Percentiles rank a stretch among this genome's conserved stretches.
Evolutionary conservation across 2,797 vertebrate genomes (phyloP).

Genomic region (Cossypha dichroa): DNA sequence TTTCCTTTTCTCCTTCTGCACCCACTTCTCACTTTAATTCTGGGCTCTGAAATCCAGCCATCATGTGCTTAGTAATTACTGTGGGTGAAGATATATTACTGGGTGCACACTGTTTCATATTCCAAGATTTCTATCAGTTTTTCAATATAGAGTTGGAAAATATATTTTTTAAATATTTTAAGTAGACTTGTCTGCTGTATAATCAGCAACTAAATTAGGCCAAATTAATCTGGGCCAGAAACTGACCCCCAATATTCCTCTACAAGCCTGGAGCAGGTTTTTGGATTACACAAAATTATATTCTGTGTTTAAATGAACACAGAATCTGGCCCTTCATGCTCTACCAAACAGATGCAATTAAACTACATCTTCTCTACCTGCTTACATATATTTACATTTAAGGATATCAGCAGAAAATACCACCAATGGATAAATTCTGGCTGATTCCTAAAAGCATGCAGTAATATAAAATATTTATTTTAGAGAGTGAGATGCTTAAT

Average conservation of each 20-base stretch:
- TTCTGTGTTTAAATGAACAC: background rate
- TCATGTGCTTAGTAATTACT: background rate
- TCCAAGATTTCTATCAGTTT: background rate
- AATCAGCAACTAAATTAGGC: background rate
- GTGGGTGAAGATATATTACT: background rate
- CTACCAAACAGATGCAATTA: background rate
- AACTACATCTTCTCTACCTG: background rate
- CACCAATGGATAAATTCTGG: slow-evolving; percentile 23
- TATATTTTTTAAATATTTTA: background rate
- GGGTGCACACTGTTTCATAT: background rate
- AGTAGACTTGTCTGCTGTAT: background rate
- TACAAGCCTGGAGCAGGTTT: background rate
- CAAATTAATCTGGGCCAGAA: background rate
- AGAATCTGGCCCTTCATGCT: background rate
- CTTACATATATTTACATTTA: slow-evolving; percentile 40
- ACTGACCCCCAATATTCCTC: background rate
- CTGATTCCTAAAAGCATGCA: slow-evolving; percentile 51
- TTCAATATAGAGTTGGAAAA: background rate
- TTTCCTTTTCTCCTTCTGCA: background rate
- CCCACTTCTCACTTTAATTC: background rate
- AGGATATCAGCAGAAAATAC: slow-evolving; percentile 47
- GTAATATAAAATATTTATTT: slow-evolving; percentile 66
- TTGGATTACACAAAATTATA: background rate
- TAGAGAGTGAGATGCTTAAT: slow-evolving; percentile 58
- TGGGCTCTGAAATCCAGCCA: background rate